These are phyloP conservation scores for Gnatocerus cornutus DNA, from an alignment of 2,888 invertebrate species.

Conservation along the genomic window DNA sequence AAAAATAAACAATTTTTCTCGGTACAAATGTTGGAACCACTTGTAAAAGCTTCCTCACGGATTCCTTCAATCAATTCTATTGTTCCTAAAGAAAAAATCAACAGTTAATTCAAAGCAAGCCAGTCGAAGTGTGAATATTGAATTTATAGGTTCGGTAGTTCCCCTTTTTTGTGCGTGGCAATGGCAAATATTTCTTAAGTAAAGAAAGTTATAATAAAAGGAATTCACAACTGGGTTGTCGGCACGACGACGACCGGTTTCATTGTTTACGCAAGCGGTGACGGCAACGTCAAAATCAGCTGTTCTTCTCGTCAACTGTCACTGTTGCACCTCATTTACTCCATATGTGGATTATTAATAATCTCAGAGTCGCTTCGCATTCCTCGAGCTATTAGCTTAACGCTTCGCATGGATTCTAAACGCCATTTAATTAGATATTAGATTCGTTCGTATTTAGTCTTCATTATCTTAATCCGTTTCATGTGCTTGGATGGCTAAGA, in stretches of 20 bases:
- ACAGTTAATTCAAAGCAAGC: slow-evolving; percentile 1
- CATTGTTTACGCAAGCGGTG: slow-evolving; percentile 51
- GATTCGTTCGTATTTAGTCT: slow-evolving; percentile 14
- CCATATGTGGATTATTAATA: slow-evolving; percentile 55
- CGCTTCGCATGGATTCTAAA: slow-evolving; percentile 29
- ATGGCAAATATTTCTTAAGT: slow-evolving; percentile 16
- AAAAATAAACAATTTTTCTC: neutral
- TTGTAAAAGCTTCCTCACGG: neutral
- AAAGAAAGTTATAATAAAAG: slow-evolving; percentile 15
- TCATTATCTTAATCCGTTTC: slow-evolving; percentile 30
- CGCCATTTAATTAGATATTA: slow-evolving; percentile 37
- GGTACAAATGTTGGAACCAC: neutral
- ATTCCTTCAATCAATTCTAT: slow-evolving; percentile 1
- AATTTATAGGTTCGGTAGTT: slow-evolving; percentile 10
- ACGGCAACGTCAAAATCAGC: slow-evolving; percentile 21
- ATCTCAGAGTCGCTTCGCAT: slow-evolving; percentile 33
- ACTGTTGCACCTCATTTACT: slow-evolving; percentile 53
- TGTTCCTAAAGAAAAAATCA: neutral
- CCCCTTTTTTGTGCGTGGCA: slow-evolving; percentile 1
- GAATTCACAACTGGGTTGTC: slow-evolving; percentile 2
- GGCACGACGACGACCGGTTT: neutral
- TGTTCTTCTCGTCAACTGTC: slow-evolving; percentile 53
- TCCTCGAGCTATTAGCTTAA: slow-evolving; percentile 36
- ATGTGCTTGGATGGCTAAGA: slow-evolving; percentile 2
- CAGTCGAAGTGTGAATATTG: slow-evolving; percentile 10